Base-by-base conservation (phyloP, 2,113 vertebrate genomes). In the Passer domesticus region DNA sequence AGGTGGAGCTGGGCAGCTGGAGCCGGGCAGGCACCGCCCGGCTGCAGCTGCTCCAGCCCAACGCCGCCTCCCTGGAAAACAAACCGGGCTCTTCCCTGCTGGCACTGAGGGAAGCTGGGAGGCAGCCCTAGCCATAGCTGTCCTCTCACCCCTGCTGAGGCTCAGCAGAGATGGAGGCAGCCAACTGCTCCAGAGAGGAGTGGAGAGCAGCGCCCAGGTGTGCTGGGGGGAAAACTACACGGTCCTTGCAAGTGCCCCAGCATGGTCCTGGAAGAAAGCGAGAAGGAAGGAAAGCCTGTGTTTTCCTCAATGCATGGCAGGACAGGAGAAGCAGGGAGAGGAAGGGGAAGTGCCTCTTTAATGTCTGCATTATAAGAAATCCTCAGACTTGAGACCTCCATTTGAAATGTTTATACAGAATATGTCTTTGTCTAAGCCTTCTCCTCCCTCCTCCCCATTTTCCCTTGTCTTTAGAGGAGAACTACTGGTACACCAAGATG, bases 31-130 rank as follows among this genome's bases (percentile, higher is more conserved):
- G 80, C 52, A 95, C 60, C 92, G 90, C 76, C 92, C 49, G 90
- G 85, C 87, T 9, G 11, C 95, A 96, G 96, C 96, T 97, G 96
- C 93, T 95, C 58, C 92, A 49, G 7, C 85, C 56, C 52, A 50
- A 13, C 5, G 3, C 79, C 59, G 24, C 64, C 68, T 60, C 88
- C 76, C 37, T 1, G 5, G 8, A 13, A 62, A 59, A 56, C 68
- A 88, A 39, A 56, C 22, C 0, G 0, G 49, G 31, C 68, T 37
- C 58, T 43, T 41, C 58, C 50, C 75, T 9, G 15, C 35, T 17
- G 72, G 69, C 69, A 64, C 47, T 0, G 7, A 83, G 39, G 33
- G 74, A 72, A 30, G 75, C 72, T 63, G 10, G 5, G 33, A 39
- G 39, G 53, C 13, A 0, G 75, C 56, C 35, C 43, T 0, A 0